Evolutionary conservation across 2,797 vertebrate genomes (phyloP).

Genomic region (Apogon hyalosoma): DNA sequence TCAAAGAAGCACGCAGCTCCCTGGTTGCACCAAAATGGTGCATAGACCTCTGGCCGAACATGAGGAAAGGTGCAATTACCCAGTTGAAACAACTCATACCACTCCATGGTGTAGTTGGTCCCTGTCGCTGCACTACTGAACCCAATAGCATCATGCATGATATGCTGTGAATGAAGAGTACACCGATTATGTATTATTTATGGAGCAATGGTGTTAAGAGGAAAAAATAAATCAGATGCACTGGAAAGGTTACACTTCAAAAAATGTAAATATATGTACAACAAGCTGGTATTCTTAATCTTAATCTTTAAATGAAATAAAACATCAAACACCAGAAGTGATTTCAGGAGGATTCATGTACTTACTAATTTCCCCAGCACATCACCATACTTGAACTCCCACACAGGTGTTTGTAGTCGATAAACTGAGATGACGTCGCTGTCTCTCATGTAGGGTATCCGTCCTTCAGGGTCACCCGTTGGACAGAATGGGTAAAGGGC

Average conservation of each 20-base stretch:
- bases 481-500: conserved; percentile 95
- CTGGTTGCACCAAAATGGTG: conserved; percentile 99
- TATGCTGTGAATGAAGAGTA: conserved; percentile 84
- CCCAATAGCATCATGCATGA: conserved; percentile 98
- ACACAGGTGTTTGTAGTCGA: conserved; percentile 94
- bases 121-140: conserved; percentile 89
- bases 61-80: conserved; percentile 99
- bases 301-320: too few relatives aligned
- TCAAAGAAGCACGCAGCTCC: conserved; percentile 96
- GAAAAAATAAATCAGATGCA: too few relatives aligned
- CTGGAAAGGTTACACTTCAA: too few relatives aligned
- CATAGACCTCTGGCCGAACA: conserved; percentile 79
- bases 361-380: conserved; percentile 92
- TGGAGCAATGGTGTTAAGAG: too few relatives aligned
- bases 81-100: conserved; percentile 98
- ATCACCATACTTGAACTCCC: conserved; percentile 97
- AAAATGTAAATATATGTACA: too few relatives aligned
- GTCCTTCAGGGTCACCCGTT: conserved; percentile 86
- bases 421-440: conserved; percentile 91
- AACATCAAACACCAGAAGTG: background rate
- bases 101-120: conserved; percentile 95
- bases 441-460: conserved; percentile 88
- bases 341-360: conserved; percentile 6
- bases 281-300: too few relatives aligned
- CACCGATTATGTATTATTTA: too few relatives aligned